Percentiles rank a stretch among this genome's conserved stretches.
Evolutionary conservation across 92 coral and sea anemone species (phyloP).

Genomic region (Palythoa grandis): DNA sequence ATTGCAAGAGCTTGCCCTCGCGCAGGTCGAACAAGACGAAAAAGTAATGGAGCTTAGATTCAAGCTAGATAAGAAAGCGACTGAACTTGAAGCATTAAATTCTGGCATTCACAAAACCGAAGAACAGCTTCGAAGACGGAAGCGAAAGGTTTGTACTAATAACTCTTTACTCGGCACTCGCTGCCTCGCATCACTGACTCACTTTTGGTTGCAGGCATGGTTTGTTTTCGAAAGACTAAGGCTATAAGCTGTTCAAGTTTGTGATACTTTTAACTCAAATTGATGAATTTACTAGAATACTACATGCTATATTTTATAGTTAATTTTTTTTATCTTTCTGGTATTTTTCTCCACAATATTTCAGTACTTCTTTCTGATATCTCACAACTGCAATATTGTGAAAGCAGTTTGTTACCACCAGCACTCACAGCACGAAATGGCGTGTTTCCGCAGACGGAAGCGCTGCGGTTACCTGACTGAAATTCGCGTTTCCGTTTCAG

Average conservation of each 20-base stretch:
- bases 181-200: slow-evolving; percentile 14
- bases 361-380: background rate
- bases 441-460: background rate
- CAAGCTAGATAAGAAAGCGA: slow-evolving; percentile 12
- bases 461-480: background rate
- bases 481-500: background rate
- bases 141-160: slow-evolving; percentile 53
- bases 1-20: slow-evolving; percentile 4
- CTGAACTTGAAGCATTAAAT: slow-evolving; percentile 31
- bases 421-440: slow-evolving; percentile 5
- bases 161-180: background rate
- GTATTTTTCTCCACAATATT: slow-evolving; percentile 16
- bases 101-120: slow-evolving; percentile 41
- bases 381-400: slow-evolving; percentile 4
- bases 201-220: slow-evolving; percentile 7
- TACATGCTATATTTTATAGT: too few species aligned
- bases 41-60: slow-evolving; percentile 33
- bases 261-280: too few species aligned
- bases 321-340: slow-evolving; percentile 1
- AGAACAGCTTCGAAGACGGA: slow-evolving; percentile 50
- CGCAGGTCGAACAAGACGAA: slow-evolving; percentile 17
- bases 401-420: slow-evolving; percentile 1
- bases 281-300: too few species aligned
- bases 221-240: background rate
- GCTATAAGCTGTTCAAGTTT: background rate